Evolutionary conservation across 2,113 vertebrate genomes (phyloP), one percentile per base, ranked within the genome.

Genomic region (Pangasianodon hypophthalmus): DNA sequence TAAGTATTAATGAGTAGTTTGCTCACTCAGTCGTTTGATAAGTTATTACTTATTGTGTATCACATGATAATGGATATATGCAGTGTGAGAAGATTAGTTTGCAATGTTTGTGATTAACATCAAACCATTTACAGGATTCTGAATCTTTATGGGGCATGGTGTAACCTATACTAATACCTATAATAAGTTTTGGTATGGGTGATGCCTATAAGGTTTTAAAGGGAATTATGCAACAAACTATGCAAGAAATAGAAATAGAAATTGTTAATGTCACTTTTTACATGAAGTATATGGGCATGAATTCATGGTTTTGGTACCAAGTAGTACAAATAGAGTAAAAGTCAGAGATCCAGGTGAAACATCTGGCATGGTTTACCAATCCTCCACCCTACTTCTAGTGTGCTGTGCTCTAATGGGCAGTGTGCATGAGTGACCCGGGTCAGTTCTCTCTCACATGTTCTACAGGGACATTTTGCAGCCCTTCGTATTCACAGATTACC

Each of bases 401-500:
- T 88, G 64, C 54, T 32, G 62, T 41, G 62, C 85, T 69, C 37
- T 50, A 44, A 82, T 37, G 19, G 75, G 29, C 85, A 71, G 16
- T 79, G 80, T 90, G 90, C 75, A 90, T 58, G 50, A 88, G 62
- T 89, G 88, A 87, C 52, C 29, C 18, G 0, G 2, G 44, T 64
- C 41, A 48, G 13, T 91, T 24, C 71, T 56, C 19, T 88, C 56
- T 91, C 60, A 79, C 84, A 90, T 91, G 92, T 84, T 69, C 84
- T 91, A 88, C 88, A 89, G 87, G 73, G 75, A 82, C 87, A 88
- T 90, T 90, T 93, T 79, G 89, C 90, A 92, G 56, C 54, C 69
- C 54, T 7, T 89, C 90, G 85, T 79, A 83, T 85, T 87, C 32
- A 62, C 82, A 92, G 88, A 93, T 94, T 92, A 89, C 77, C 92